Conservation (phyloP, 37 sponge, comb jelly and placozoan species). For the Bolinopsis microptera region DNA sequence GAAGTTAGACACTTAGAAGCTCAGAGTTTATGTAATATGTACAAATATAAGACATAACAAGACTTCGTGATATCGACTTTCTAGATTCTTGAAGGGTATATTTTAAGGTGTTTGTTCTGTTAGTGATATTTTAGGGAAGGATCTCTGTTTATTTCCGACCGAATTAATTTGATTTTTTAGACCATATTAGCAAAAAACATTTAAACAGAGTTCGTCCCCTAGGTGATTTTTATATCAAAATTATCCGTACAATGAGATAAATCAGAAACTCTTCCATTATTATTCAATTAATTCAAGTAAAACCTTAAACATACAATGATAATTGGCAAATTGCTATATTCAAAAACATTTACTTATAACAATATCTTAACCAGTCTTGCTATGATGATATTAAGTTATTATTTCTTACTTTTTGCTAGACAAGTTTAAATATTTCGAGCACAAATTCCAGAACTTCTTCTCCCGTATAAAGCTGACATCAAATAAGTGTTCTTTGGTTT, state of each 20-base stretch:
- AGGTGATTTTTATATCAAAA: not conserved
- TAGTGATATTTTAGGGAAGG: not conserved
- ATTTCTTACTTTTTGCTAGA: not conserved
- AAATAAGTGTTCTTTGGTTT: conserved; percentile 25
- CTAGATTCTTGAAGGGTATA: not conserved
- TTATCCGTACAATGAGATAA: not conserved
- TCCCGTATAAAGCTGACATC: not conserved
- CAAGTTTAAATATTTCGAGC: not conserved
- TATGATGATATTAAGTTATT: not conserved
- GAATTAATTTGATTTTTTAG: no score
- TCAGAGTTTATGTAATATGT: not conserved
- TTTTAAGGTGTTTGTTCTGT: not conserved
- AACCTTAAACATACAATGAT: not conserved
- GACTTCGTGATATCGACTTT: not conserved
- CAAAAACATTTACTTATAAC: no score
- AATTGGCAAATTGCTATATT: no score
- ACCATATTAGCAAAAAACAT: no score
- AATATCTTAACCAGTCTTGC: not conserved
- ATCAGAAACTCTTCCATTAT: not conserved
- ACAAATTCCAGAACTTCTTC: not conserved
- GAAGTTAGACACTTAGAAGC: conserved; percentile 28
- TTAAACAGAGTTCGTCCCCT: not conserved
- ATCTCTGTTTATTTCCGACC: not conserved
- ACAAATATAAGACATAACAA: not conserved
- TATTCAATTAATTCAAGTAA: not conserved